Evolutionary conservation across 2,113 vertebrate species (phyloP), one percentile per base, ranked within the genome.

Genomic region (Mustela lutreola): DNA sequence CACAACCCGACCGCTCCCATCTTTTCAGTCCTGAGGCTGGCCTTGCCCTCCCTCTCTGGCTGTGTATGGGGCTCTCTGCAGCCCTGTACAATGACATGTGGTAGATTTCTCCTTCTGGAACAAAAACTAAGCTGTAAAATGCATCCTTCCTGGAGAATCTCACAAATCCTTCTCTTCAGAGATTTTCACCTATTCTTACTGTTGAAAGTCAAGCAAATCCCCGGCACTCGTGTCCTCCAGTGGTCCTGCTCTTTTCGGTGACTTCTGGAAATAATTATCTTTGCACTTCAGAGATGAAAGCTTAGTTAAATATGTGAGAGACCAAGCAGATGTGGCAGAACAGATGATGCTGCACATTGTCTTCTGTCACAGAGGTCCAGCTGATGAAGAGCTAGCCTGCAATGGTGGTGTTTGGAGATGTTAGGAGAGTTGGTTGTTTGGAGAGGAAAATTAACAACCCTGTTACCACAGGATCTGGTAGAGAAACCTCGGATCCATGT

Each of bases 221-320:
- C 81, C 56, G 63, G 39, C 1, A 10, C 4, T 5, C 10, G 9
- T 58, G 33, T 50, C 2, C 5, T 36, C 94, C 88, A 60, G 24
- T 63, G 71, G 71, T 75, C 78, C 53, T 75, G 14, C 48, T 86
- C 78, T 90, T 97, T 97, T 76, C 94, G 76, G 98, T 93, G 94
- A 85, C 97, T 97, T 96, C 97, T 98, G 97, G 97, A 97, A 98
- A 98, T 98, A 98, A 98, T 98, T 98, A 97, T 97, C 97, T 97
- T 98, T 97, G 97, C 84, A 65, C 76, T 97, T 95, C 84, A 94
- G 96, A 98, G 98, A 98, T 94, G 94, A 98, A 98, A 98, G 98
- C 93, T 98, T 97, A 91, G 98, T 97, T 98, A 97, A 93, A 97
- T 45, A 92, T 96, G 96, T 80, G 97, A 97, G 97, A 98, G 93